phyloP scores from a whole-genome alignment of 2,888 invertebrate species.

The Conistra vaccinii region DNA sequence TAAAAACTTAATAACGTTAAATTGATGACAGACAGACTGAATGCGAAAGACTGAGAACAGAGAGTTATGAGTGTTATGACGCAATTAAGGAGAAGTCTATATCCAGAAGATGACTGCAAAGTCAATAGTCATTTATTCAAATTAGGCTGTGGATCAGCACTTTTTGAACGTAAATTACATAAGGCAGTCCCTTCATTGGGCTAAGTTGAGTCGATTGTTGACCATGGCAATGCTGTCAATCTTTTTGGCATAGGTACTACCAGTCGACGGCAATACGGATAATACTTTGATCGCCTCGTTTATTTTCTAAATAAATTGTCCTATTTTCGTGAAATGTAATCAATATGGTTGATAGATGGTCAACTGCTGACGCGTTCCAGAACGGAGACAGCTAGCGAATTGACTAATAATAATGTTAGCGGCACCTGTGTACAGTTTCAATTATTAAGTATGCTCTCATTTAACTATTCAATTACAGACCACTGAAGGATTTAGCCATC shows the following conservation, averaged over 20 bases:
- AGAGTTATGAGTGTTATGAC: too few relatives aligned
- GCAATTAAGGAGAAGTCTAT: too few relatives aligned
- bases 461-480: background rate
- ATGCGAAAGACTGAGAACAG: too few relatives aligned
- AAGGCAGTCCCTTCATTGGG: background rate
- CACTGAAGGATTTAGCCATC: too few relatives aligned
- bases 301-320: background rate
- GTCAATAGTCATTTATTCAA: background rate
- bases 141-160: background rate
- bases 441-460: background rate
- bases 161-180: background rate
- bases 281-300: background rate
- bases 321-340: slow-evolving; percentile 67
- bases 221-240: background rate
- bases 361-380: slow-evolving; percentile 27
- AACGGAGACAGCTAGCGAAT: slow-evolving; percentile 33
- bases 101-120: background rate
- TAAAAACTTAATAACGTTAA: background rate
- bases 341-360: slow-evolving; percentile 68
- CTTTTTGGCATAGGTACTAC: background rate
- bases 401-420: slow-evolving; percentile 7
- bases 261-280: background rate
- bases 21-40: background rate
- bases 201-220: background rate
- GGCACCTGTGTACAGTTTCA: background rate